Percentiles rank a stretch among this genome's conserved stretches.
phyloP scores from a whole-genome alignment of 2,113 vertebrate genomes.

The Dolichotis patagonum region DNA sequence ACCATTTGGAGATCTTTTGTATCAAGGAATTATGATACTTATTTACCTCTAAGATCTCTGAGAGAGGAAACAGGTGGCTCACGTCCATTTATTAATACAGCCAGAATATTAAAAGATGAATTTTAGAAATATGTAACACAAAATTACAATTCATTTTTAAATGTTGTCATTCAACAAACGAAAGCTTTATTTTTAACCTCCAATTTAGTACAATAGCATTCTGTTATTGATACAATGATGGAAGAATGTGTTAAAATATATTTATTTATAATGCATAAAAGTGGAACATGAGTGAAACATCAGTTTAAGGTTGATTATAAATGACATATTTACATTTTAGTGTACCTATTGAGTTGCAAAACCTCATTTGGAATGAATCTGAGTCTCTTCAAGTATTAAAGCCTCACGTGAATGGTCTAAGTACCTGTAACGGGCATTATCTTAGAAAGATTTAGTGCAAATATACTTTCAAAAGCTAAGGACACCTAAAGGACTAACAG shows the following conservation, averaged over 20 bases:
- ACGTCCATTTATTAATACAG: background rate
- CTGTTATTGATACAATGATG: background rate
- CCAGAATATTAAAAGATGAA: background rate
- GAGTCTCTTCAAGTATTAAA: background rate
- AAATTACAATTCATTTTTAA: background rate
- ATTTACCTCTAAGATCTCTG: background rate
- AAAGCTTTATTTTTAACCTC: conserved; percentile 15
- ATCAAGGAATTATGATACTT: conserved; percentile 20
- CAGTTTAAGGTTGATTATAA: background rate
- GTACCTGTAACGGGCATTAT: background rate
- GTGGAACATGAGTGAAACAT: too few relatives aligned
- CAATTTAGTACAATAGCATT: background rate
- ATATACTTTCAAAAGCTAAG: background rate
- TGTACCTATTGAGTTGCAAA: background rate
- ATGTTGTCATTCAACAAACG: conserved; percentile 3
- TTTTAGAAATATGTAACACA: background rate
- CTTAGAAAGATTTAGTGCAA: background rate
- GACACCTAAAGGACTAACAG: background rate
- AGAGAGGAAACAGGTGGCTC: background rate
- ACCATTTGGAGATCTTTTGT: conserved; percentile 18
- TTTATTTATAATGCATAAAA: background rate
- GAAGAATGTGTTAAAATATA: conserved; percentile 6
- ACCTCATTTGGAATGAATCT: background rate
- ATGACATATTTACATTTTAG: background rate
- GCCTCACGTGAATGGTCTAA: background rate